Evolutionary conservation across 2,113 vertebrate species (phyloP).

Genomic region (Dendropsophus ebraccatus): DNA sequence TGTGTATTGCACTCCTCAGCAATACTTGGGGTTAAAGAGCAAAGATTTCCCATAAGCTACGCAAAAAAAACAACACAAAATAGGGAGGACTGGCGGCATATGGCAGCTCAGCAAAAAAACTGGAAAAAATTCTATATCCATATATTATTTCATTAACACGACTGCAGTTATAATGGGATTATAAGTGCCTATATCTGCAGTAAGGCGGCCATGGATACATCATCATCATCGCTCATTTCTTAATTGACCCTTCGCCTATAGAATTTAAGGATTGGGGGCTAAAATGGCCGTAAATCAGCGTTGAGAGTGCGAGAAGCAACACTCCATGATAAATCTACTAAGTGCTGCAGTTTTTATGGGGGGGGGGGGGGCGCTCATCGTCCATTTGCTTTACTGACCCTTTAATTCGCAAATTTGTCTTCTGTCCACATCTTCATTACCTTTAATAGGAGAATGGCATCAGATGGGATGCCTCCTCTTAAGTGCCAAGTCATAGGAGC

Average conservation of each 20-base stretch:
- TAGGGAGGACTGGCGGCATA: neutral
- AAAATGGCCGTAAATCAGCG: neutral
- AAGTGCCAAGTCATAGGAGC: slow-evolving; percentile 51
- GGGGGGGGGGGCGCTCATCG: neutral
- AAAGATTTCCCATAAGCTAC: neutral
- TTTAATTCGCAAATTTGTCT: neutral
- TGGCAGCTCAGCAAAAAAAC: neutral
- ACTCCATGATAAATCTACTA: neutral
- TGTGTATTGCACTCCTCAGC: slow-evolving; percentile 15
- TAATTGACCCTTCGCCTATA: neutral
- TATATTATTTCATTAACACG: neutral
- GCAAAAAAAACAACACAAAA: slow-evolving; percentile 4
- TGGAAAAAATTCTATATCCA: neutral
- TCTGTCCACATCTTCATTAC: slow-evolving; percentile 23
- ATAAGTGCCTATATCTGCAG: neutral
- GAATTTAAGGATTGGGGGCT: neutral
- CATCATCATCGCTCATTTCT: neutral
- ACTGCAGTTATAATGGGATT: neutral
- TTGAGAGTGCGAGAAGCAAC: no score
- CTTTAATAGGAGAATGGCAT: slow-evolving; percentile 17
- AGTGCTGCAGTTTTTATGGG: neutral
- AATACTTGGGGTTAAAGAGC: slow-evolving; percentile 17
- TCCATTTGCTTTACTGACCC: neutral
- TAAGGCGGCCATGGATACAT: neutral
- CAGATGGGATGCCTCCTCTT: neutral